Evolutionary conservation across 1,140 invertebrate genomes (phyloP).

Genomic region (Centruroides vittatus): DNA sequence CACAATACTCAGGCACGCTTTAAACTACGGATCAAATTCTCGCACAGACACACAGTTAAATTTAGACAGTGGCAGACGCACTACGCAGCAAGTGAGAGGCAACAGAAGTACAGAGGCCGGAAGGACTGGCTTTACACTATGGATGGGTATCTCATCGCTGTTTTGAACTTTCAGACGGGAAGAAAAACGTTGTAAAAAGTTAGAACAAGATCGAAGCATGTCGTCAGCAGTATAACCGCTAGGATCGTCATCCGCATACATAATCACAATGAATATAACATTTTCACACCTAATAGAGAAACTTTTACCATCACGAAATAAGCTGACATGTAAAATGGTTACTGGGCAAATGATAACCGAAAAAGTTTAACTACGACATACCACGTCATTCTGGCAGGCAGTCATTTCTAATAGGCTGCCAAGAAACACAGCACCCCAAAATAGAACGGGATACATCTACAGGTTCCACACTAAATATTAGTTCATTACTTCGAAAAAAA

Average conservation of each 20-base stretch:
- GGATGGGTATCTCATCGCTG: not conserved
- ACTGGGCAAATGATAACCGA: too few species aligned
- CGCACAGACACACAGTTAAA: not conserved
- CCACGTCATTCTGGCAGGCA: too few species aligned
- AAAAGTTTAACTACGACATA: too few species aligned
- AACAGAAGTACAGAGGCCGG: not conserved
- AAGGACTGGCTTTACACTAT: not conserved
- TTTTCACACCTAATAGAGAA: too few species aligned
- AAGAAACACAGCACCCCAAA: too few species aligned
- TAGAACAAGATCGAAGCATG: constrained; percentile 10
- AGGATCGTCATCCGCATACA: not conserved
- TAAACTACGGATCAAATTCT: not conserved
- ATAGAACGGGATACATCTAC: too few species aligned
- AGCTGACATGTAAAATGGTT: too few species aligned
- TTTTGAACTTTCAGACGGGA: constrained; percentile 3
- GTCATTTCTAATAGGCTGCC: too few species aligned
- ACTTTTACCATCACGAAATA: too few species aligned
- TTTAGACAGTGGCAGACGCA: not conserved
- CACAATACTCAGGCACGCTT: not conserved
- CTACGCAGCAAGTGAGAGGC: not conserved
- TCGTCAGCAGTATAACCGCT: not conserved
- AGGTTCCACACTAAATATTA: too few species aligned
- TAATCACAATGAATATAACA: too few species aligned
- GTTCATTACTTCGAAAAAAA: too few species aligned
- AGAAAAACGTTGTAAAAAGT: constrained; percentile 10